Conservation (phyloP, 1,140 invertebrate species). For the Lucilia cuprina region DNA sequence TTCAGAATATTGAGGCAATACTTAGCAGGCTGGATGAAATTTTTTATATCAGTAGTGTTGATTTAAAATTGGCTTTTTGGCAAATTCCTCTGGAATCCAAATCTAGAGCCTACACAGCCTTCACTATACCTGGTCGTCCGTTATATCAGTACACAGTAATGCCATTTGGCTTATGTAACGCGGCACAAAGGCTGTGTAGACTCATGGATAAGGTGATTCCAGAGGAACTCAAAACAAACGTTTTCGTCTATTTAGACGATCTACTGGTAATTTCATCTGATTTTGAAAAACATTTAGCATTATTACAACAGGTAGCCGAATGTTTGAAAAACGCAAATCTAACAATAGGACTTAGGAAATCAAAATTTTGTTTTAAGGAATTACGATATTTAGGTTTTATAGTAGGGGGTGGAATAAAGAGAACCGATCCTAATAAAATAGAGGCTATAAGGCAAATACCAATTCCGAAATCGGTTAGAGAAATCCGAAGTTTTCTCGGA, state of each 20-base stretch:
- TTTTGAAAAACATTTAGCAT: slow-evolving; percentile 44
- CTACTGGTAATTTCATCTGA: slow-evolving; percentile 45
- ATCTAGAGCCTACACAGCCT: slow-evolving; percentile 61
- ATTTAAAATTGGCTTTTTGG: slow-evolving; percentile 54
- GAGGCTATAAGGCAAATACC: slow-evolving; percentile 33
- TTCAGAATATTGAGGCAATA: not conserved
- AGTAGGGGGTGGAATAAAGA: no score
- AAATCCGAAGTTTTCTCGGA: slow-evolving; percentile 62
- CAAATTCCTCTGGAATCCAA: slow-evolving; percentile 51
- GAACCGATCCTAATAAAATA: slow-evolving; percentile 32
- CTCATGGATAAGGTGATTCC: slow-evolving; percentile 19
- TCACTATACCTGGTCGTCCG: slow-evolving; percentile 59
- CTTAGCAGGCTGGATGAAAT: not conserved
- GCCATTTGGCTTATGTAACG: slow-evolving; percentile 36
- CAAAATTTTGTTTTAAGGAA: no score
- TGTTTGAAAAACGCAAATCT: no score
- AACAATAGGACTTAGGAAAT: no score
- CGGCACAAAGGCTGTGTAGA: slow-evolving; percentile 26
- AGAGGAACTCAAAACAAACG: not conserved
- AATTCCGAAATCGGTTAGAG: slow-evolving; percentile 44
- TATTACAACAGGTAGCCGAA: no score
- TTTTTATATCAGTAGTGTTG: slow-evolving; percentile 44
- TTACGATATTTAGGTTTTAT: no score
- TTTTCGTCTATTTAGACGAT: slow-evolving; percentile 41
- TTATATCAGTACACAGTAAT: slow-evolving; percentile 46